These are phyloP conservation scores for Phthorimaea operculella DNA, from an alignment of 1,140 invertebrate species.

Conservation along the genomic window DNA sequence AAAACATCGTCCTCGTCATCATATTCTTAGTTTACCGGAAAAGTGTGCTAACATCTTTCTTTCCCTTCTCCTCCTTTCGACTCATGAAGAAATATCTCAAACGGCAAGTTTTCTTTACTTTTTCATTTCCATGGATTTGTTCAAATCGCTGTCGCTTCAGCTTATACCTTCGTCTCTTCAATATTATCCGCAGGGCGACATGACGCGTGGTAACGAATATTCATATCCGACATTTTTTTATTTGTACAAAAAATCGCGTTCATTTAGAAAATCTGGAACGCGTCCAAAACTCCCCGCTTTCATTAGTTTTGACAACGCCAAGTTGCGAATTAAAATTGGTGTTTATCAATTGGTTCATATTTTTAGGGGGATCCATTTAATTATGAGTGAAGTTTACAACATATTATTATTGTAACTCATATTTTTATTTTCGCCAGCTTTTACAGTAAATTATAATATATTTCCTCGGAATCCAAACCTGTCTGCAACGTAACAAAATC, in stretches of 20 bases:
- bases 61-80: too few relatives aligned
- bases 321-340: slow-evolving; percentile 33
- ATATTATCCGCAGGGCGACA: slow-evolving; percentile 23
- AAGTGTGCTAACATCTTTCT: too few relatives aligned
- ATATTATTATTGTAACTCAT: too few relatives aligned
- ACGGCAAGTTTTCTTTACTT: too few relatives aligned
- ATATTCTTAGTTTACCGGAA: too few relatives aligned
- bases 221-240: slow-evolving; percentile 26
- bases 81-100: too few relatives aligned
- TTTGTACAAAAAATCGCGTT: slow-evolving; percentile 37
- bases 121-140: too few relatives aligned
- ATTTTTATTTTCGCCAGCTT: too few relatives aligned
- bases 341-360: slow-evolving; percentile 23
- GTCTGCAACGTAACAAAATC: too few relatives aligned
- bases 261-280: slow-evolving; percentile 43
- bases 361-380: not conserved
- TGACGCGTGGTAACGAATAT: slow-evolving; percentile 32
- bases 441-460: too few relatives aligned
- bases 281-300: slow-evolving; percentile 39
- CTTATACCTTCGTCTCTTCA: slow-evolving; percentile 10
- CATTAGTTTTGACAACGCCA: slow-evolving; percentile 31
- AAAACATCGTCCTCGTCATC: too few relatives aligned
- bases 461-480: too few relatives aligned
- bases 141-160: not conserved
- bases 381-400: not conserved